phyloP scores from a whole-genome alignment of 2,888 invertebrate species.

The Antheraea assamensis region DNA sequence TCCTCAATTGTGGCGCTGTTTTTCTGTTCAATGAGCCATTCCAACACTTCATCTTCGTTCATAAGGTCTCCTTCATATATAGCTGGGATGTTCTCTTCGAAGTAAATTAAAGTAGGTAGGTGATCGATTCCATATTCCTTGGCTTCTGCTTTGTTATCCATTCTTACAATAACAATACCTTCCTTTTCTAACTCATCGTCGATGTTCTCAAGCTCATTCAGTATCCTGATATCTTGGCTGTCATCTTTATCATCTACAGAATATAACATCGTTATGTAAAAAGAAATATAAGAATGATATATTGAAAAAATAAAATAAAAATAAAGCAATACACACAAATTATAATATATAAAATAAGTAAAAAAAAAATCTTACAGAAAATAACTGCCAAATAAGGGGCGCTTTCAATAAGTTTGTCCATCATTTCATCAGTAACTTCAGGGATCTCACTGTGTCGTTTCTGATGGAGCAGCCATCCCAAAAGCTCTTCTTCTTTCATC shows the following conservation, averaged over 20 bases:
- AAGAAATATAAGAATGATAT: neutral
- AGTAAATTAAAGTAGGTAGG: slow-evolving; percentile 92
- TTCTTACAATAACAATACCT: slow-evolving; percentile 94
- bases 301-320: neutral
- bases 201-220: slow-evolving; percentile 95
- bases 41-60: slow-evolving; percentile 95
- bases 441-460: slow-evolving; percentile 95
- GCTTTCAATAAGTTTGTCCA: slow-evolving; percentile 92
- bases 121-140: slow-evolving; percentile 95
- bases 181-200: slow-evolving; percentile 95
- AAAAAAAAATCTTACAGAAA: slow-evolving; percentile 87
- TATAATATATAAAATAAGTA: neutral
- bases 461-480: slow-evolving; percentile 95
- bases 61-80: slow-evolving; percentile 95
- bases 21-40: slow-evolving; percentile 94
- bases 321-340: neutral
- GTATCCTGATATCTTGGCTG: slow-evolving; percentile 92
- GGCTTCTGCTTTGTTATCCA: slow-evolving; percentile 94
- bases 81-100: slow-evolving; percentile 95
- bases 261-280: neutral
- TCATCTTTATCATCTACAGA: slow-evolving; percentile 93
- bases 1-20: slow-evolving; percentile 96
- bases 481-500: slow-evolving; percentile 93
- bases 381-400: slow-evolving; percentile 92
- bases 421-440: slow-evolving; percentile 96